A percentile compares a stretch with the other conserved stretches of the same genome.
Evolutionary conservation across 2,797 vertebrate species (phyloP).

Genomic region (Lycodopsis pacificus): DNA sequence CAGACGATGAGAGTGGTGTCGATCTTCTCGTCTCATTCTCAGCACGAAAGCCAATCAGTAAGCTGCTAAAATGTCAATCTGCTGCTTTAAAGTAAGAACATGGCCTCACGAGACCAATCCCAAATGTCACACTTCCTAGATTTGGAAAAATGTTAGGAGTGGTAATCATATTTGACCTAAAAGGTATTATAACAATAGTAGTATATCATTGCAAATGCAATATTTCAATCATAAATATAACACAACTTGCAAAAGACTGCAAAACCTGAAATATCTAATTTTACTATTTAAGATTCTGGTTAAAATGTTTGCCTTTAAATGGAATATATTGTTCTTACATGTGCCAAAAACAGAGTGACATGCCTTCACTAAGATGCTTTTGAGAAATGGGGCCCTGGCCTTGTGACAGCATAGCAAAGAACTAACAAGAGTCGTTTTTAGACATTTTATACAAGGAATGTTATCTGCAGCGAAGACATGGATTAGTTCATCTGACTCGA

Average conservation of each 20-base stretch:
- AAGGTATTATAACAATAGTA: conserved; percentile 1
- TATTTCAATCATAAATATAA: neutral
- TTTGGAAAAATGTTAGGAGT: neutral
- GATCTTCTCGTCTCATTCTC: conserved; percentile 15
- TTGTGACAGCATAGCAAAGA: conserved; percentile 39
- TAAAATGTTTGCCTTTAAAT: conserved; percentile 31
- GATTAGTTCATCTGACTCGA: neutral
- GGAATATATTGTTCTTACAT: conserved; percentile 27
- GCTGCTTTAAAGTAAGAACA: conserved; percentile 17
- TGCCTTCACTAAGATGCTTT: conserved; percentile 59
- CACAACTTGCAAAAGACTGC: conserved; percentile 3
- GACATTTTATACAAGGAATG: conserved; percentile 19
- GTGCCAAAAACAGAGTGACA: conserved; percentile 29
- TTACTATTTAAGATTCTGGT: conserved; percentile 18
- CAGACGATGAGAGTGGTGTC: neutral
- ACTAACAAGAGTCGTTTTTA: conserved; percentile 17
- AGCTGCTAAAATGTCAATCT: conserved; percentile 17
- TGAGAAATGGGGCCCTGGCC: conserved; percentile 61
- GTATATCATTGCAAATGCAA: neutral
- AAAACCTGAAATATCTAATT: conserved; percentile 22
- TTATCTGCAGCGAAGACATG: conserved; percentile 12
- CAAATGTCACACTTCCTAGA: conserved; percentile 18
- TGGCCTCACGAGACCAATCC: conserved; percentile 6
- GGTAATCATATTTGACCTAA: neutral
- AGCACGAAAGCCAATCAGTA: conserved; percentile 21